Percentiles rank a stretch among this genome's conserved stretches.
Conservation (phyloP, 2,888 invertebrate genomes). For the Calliopum simillimum region DNA sequence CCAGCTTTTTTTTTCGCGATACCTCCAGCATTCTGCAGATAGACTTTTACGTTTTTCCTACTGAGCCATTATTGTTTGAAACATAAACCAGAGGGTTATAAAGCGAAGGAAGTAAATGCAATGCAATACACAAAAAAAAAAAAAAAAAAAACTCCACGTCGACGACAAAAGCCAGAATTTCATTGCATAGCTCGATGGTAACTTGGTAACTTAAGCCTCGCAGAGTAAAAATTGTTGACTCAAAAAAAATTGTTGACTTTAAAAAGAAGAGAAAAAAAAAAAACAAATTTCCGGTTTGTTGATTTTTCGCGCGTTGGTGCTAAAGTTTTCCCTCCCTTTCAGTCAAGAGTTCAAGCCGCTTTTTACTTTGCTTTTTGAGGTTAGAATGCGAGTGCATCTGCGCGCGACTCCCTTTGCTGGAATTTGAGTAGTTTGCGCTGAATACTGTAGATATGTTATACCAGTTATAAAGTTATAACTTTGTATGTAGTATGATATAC, state of each 20-base stretch:
- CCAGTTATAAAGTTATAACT: too few relatives aligned
- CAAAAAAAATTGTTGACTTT: not conserved
- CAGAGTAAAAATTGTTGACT: conserved; percentile 4
- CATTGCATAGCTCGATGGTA: too few relatives aligned
- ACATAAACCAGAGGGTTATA: too few relatives aligned
- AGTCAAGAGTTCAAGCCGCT: conserved; percentile 2
- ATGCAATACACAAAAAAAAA: too few relatives aligned
- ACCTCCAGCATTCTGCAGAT: too few relatives aligned
- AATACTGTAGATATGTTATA: conserved; percentile 14
- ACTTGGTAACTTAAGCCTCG: not conserved
- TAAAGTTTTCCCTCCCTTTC: conserved; percentile 7
- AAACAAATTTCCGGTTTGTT: conserved; percentile 36
- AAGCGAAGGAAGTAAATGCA: too few relatives aligned
- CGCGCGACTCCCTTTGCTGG: conserved; percentile 8
- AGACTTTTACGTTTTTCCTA: too few relatives aligned
- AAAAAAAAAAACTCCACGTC: too few relatives aligned
- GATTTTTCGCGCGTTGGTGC: conserved; percentile 23
- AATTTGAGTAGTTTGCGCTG: conserved; percentile 17
- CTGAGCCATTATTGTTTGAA: too few relatives aligned
- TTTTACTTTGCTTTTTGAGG: not conserved
- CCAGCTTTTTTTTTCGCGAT: too few relatives aligned
- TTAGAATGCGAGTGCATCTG: not conserved
- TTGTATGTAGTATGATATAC: too few relatives aligned
- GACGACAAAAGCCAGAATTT: too few relatives aligned
- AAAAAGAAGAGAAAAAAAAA: not conserved